A percentile compares a stretch with the other conserved stretches of the same genome.
These are phyloP conservation scores for Epirrita christyi DNA, from an alignment of 2,888 invertebrate species.

Conservation along the genomic window DNA sequence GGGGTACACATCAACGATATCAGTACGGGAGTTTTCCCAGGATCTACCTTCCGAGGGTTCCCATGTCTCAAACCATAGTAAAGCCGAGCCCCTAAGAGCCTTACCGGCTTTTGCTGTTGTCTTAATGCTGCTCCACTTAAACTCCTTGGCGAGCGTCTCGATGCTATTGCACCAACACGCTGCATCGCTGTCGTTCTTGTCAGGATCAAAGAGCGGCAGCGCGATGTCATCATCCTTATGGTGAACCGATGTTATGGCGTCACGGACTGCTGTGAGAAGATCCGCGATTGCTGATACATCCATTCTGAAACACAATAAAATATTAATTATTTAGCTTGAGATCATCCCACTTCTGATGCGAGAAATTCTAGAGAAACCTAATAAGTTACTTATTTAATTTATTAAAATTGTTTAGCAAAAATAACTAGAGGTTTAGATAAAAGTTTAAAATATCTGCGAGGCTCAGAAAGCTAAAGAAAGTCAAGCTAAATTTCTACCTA, in stretches of 20 bases:
- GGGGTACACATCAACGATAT: background rate
- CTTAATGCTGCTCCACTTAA: conserved; percentile 23
- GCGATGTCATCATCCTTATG: conserved; percentile 18
- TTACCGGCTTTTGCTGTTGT: conserved; percentile 27
- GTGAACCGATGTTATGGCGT: conserved; percentile 4
- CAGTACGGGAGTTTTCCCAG: background rate
- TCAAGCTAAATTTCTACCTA: no score
- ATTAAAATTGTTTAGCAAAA: no score
- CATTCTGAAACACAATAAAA: conserved; percentile 12
- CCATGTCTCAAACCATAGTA: conserved; percentile 22
- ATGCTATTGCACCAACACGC: conserved; percentile 14
- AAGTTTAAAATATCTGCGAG: no score
- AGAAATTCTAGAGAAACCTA: no score
- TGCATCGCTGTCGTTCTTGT: conserved; percentile 4
- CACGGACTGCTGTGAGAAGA: conserved; percentile 18
- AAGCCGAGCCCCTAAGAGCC: conserved; percentile 28
- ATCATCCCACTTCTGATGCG: no score
- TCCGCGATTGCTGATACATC: conserved; percentile 10
- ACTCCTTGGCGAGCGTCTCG: conserved; percentile 10
- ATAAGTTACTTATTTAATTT: no score
- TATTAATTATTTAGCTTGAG: no score
- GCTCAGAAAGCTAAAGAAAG: no score
- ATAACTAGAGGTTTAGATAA: no score
- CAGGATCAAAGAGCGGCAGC: conserved; percentile 23
- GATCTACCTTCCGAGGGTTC: conserved; percentile 3